phyloP scores from a whole-genome alignment of 2,113 vertebrate species.

The Entelurus aequoreus region DNA sequence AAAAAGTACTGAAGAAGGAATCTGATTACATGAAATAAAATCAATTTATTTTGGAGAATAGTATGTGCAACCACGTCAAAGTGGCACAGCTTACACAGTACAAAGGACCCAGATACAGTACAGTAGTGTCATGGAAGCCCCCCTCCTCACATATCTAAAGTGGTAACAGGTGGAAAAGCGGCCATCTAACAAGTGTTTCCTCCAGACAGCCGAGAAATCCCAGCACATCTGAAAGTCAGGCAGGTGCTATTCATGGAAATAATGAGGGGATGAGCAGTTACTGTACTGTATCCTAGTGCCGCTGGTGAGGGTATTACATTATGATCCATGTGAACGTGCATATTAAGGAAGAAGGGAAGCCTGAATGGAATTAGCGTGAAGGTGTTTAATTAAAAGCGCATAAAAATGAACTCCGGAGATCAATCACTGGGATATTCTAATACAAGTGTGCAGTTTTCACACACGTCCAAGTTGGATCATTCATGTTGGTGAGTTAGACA shows the following conservation, averaged over 20 bases:
- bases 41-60: constrained; percentile 11
- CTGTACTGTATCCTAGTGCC: constrained; percentile 20
- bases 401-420: constrained; percentile 8
- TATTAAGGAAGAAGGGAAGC: neutral
- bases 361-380: constrained; percentile 6
- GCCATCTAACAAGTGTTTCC: constrained; percentile 51
- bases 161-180: constrained; percentile 44
- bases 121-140: constrained; percentile 8
- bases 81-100: neutral
- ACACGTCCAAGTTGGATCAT: neutral
- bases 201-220: constrained; percentile 41
- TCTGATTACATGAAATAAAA: constrained; percentile 8
- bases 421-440: constrained; percentile 1
- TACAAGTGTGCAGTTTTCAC: neutral
- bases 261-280: constrained; percentile 45
- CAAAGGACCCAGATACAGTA: neutral
- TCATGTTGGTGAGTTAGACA: constrained; percentile 10
- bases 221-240: constrained; percentile 29
- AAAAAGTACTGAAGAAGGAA: constrained; percentile 4
- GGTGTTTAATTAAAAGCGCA: constrained; percentile 11
- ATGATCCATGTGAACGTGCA: neutral
- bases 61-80: neutral
- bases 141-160: constrained; percentile 7
- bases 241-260: constrained; percentile 60
- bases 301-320: neutral